Percentiles rank a stretch among this genome's conserved stretches.
Evolutionary conservation across 2,888 invertebrate genomes (phyloP).

Genomic region (Chaetogeoica ovagalla): DNA sequence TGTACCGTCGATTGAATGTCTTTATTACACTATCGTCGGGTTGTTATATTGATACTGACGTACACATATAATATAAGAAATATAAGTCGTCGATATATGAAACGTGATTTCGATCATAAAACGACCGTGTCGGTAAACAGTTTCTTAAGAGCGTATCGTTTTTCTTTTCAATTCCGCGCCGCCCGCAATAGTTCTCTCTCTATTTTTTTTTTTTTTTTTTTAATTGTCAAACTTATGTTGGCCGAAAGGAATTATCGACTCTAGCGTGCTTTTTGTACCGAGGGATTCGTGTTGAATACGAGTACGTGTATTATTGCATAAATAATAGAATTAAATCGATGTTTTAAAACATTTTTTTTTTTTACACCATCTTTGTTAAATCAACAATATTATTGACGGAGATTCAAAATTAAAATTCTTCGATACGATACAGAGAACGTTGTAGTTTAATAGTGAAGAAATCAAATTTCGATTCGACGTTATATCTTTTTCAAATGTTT

Average conservation of each 20-base stretch:
- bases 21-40: background rate
- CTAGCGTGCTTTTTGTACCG: background rate
- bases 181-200: background rate
- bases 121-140: background rate
- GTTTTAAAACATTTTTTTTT: background rate
- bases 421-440: too few species aligned
- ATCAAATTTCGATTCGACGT: too few species aligned
- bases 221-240: background rate
- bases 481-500: too few species aligned
- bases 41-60: background rate
- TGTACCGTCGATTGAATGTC: background rate
- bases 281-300: too few species aligned
- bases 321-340: too few species aligned
- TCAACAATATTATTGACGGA: background rate
- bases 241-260: background rate
- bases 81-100: background rate
- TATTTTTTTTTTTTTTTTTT: too few species aligned
- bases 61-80: background rate
- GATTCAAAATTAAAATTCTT: too few species aligned
- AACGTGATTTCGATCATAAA: conserved; percentile 17
- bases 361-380: background rate
- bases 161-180: background rate
- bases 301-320: too few species aligned
- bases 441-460: too few species aligned
- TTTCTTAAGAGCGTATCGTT: background rate